Base-by-base conservation (phyloP, 2,888 invertebrate genomes). In the Hyposoter didymator region DNA sequence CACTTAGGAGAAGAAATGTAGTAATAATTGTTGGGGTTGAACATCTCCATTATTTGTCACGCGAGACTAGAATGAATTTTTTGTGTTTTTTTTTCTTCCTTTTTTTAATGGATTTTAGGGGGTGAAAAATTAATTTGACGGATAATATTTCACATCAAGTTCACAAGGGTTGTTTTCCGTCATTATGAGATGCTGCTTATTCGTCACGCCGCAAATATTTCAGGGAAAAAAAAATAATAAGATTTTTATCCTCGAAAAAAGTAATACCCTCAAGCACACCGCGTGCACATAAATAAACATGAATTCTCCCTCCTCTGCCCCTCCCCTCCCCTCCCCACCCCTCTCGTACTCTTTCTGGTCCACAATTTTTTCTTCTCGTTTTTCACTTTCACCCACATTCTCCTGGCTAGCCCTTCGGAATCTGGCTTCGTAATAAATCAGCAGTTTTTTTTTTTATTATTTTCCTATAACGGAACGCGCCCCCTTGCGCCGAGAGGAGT, bases 221-320 rank as follows among this genome's bases (percentile, higher is more conserved):
- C n/a, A 22, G 7, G 1, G 28, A 39, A 43, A 73, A 22, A 22
- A 62, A 28, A 59, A 74, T 59, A 59, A 47, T 76, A 64, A 35
- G 49, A n/a, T 28, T 64, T 75, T 81, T 47, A 66, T 69, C 59
- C 55, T 22, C 12, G 19, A 39, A n/a, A 66, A 47, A 82, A 78
- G 72, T 84, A 84, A 80, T 84, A 45, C 39, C 64, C 43, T 52
- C 28, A 59, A 86, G 45, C 67, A 76, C 43, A 76, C 43, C 49
- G 43, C 62, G 39, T 67, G 72, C 70, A 52, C 85, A 82, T 84
- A 86, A 87, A 87, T 85, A 87, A 87, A 88, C 84, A 87, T 86
- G 84, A 84, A 84, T 75, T 79, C 62, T 49, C 43, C 35, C n/a
- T 47, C 43, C 17, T 49, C 43, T 70, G 45, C 47, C n/a, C 52